Percentiles rank a stretch among this genome's conserved stretches.
These are phyloP conservation scores for Drosophila ohnishii DNA, from an alignment of 1,140 invertebrate species.

Conservation along the genomic window DNA sequence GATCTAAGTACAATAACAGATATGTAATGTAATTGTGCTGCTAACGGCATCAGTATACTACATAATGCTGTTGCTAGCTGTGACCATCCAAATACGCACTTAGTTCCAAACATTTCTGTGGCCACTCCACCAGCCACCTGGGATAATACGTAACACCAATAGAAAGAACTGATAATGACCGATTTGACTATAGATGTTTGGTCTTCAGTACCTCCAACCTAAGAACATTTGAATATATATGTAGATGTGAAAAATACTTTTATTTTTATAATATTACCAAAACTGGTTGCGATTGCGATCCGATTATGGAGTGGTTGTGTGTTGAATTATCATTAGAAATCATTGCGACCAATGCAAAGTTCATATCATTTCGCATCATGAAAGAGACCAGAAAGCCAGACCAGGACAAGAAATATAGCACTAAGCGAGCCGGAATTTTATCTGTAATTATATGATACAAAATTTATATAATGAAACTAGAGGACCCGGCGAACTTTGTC, in stretches of 20 bases:
- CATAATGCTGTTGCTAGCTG: conserved; percentile 88
- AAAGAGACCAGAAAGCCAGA: conserved; percentile 89
- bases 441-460: conserved; percentile 54
- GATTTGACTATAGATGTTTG: conserved; percentile 84
- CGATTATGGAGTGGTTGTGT: conserved; percentile 19
- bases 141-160: conserved; percentile 89
- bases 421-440: conserved; percentile 86
- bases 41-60: conserved; percentile 87
- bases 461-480: too few relatives aligned
- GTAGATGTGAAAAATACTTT: not conserved
- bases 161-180: conserved; percentile 87
- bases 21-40: conserved; percentile 86
- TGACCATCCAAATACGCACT: conserved; percentile 89
- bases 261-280: conserved; percentile 43
- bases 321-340: conserved; percentile 62
- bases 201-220: conserved; percentile 84
- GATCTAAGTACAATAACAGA: conserved; percentile 86
- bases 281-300: conserved; percentile 34
- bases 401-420: conserved; percentile 89
- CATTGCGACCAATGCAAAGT: conserved; percentile 89
- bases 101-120: conserved; percentile 91
- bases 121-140: conserved; percentile 89
- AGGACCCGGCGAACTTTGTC: too few relatives aligned
- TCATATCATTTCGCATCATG: conserved; percentile 91
- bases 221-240: conserved; percentile 21